Percentiles rank a stretch among this genome's conserved stretches.
Conservation (phyloP, 2,888 invertebrate genomes). For the Aphodius granarius region DNA sequence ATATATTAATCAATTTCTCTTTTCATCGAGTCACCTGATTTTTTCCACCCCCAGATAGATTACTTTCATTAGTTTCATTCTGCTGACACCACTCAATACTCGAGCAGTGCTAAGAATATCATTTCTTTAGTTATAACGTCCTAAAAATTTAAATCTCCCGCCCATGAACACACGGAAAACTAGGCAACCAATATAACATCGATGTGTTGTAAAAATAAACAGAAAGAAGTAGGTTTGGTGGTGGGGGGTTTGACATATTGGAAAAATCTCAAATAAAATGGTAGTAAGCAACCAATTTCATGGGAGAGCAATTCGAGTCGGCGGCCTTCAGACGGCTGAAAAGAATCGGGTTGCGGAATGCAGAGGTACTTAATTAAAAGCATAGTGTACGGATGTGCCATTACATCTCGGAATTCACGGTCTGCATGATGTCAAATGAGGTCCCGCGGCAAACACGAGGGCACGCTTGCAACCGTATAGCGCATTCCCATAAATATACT, state of each 20-base stretch:
- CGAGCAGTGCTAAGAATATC: too few relatives aligned
- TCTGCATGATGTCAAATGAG: neutral
- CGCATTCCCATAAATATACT: neutral
- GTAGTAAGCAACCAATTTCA: neutral
- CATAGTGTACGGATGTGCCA: neutral
- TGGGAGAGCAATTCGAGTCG: neutral
- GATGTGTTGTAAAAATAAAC: neutral
- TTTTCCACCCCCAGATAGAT: neutral
- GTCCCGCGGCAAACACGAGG: neutral
- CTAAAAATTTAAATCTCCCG: too few relatives aligned
- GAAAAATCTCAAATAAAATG: neutral
- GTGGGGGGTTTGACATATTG: neutral
- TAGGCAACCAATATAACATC: too few relatives aligned
- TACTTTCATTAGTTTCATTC: too few relatives aligned
- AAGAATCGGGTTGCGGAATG: slow-evolving; percentile 4
- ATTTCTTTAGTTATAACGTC: too few relatives aligned
- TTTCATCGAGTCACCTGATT: neutral
- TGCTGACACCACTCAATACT: too few relatives aligned
- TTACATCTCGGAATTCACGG: neutral
- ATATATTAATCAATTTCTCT: neutral
- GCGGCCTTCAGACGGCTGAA: neutral
- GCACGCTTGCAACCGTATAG: neutral
- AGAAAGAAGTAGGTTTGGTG: neutral
- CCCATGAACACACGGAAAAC: too few relatives aligned
- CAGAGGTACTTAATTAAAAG: slow-evolving; percentile 8